Evolutionary conservation across 2,113 vertebrate species (phyloP).

Genomic region (Muscicapa adusta): DNA sequence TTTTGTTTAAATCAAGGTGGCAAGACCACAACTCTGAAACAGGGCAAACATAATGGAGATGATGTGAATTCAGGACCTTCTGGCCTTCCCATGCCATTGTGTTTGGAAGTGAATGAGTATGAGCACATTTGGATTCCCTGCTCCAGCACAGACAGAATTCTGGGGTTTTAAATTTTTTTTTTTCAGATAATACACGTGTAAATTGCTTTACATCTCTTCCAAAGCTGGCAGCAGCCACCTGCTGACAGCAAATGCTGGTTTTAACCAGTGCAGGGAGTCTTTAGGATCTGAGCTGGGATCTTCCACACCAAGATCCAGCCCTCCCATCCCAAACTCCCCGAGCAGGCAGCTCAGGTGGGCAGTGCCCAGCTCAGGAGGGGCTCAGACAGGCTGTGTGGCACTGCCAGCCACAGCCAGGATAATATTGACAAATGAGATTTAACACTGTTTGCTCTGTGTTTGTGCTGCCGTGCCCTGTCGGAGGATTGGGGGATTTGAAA

Average conservation of each 20-base stretch:
- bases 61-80: background rate
- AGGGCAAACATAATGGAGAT: rapidly evolving
- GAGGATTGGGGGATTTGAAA: background rate
- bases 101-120: background rate
- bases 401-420: background rate
- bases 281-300: background rate
- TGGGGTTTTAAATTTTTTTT: background rate
- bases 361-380: background rate
- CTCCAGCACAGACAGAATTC: background rate
- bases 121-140: background rate
- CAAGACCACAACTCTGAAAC: background rate
- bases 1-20: background rate
- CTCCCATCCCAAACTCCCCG: background rate
- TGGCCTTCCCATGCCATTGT: rapidly evolving
- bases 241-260: background rate
- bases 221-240: background rate
- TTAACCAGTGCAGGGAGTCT: background rate
- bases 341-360: background rate
- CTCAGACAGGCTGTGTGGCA: background rate
- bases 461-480: background rate
- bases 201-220: background rate
- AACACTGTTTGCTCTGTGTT: background rate
- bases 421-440: background rate
- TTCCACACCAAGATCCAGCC: background rate
- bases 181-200: rapidly evolving